These are phyloP conservation scores for Tiliacea aurago DNA, from an alignment of 2,888 invertebrate genomes.

Conservation along the genomic window DNA sequence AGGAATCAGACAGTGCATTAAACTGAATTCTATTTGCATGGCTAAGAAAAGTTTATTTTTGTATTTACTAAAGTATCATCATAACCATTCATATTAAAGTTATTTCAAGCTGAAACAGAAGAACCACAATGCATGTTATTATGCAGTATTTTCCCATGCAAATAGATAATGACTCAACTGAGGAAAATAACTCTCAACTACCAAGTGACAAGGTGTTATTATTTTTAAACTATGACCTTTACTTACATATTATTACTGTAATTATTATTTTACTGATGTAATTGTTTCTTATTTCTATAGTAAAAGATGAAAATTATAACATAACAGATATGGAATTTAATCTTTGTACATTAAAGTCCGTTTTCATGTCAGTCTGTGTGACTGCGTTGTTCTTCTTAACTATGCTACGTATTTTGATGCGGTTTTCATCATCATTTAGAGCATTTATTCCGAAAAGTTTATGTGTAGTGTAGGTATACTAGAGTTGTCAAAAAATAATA, in stretches of 20 bases:
- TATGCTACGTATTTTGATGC: too few relatives aligned
- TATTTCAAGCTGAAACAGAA: constrained; percentile 22
- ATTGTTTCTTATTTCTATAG: constrained; percentile 5
- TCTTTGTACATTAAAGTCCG: neutral
- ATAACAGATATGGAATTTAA: too few relatives aligned
- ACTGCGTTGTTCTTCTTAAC: too few relatives aligned
- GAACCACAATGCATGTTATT: constrained; percentile 36
- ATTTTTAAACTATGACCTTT: constrained; percentile 38
- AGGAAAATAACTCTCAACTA: constrained; percentile 46
- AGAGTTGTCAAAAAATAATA: too few relatives aligned
- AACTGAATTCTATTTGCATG: neutral
- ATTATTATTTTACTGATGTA: constrained; percentile 13
- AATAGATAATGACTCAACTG: constrained; percentile 34
- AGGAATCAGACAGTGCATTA: neutral
- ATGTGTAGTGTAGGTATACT: too few relatives aligned
- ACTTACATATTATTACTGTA: neutral
- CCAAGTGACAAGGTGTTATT: constrained; percentile 31
- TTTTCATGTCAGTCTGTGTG: neutral
- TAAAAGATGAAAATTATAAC: neutral
- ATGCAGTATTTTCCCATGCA: constrained; percentile 42
- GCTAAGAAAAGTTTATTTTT: neutral
- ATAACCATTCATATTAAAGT: neutral
- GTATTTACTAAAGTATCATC: neutral
- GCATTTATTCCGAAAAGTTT: too few relatives aligned
- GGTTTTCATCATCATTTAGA: too few relatives aligned